Evolutionary conservation across 2,797 vertebrate species (phyloP).

Genomic region (Prunella strophiata): DNA sequence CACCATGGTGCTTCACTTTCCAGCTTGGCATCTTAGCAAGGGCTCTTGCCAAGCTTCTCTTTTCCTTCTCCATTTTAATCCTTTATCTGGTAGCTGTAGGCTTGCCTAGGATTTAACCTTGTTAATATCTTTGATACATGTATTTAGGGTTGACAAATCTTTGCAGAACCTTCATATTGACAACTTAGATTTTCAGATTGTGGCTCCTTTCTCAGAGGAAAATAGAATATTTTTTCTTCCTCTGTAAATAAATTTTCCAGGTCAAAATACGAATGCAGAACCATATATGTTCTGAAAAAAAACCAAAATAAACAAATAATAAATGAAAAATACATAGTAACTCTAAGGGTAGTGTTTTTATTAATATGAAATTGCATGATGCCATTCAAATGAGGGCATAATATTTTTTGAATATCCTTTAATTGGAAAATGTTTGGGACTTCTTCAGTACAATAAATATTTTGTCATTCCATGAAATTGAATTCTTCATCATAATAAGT

Average conservation of each 20-base stretch:
- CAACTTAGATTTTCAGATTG: neutral
- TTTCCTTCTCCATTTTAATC: neutral
- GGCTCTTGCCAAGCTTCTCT: neutral
- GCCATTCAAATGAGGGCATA: neutral
- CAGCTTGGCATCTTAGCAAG: neutral
- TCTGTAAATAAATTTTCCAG: neutral
- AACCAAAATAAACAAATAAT: neutral
- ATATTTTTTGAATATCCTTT: slow-evolving; percentile 1
- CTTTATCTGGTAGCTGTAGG: neutral
- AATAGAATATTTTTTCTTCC: fast-evolving
- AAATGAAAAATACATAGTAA: neutral
- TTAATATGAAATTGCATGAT: neutral
- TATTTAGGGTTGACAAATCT: neutral
- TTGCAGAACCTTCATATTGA: neutral
- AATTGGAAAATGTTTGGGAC: slow-evolving; percentile 36
- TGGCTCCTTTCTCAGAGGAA: neutral
- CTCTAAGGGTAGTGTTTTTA: neutral
- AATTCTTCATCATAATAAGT: slow-evolving; percentile 65
- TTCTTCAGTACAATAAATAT: slow-evolving; percentile 54
- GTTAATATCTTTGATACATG: neutral
- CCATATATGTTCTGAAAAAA: neutral
- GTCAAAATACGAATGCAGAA: neutral
- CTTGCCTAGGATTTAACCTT: neutral
- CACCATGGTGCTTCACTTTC: neutral
- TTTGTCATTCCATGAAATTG: slow-evolving; percentile 64